Percentiles rank a stretch among this genome's conserved stretches.
Evolutionary conservation across 2,113 vertebrate genomes (phyloP).

Genomic region (Corythoichthys intestinalis): DNA sequence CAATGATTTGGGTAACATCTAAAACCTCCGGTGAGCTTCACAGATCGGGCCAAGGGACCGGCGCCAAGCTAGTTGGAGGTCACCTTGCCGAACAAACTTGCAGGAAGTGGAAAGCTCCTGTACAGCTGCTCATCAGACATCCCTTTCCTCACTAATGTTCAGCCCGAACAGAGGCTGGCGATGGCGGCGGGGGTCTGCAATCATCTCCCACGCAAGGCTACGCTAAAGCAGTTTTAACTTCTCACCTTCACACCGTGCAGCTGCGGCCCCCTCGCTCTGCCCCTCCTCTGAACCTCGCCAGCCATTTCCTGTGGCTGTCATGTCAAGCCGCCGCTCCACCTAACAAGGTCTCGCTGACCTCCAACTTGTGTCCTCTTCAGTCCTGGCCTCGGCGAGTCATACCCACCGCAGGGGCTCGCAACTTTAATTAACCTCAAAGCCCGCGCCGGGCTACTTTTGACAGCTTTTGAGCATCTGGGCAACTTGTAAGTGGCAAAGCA

Average conservation of each 20-base stretch:
- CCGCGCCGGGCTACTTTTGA: slow-evolving; percentile 43
- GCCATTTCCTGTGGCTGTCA: slow-evolving; percentile 53
- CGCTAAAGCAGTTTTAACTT: slow-evolving; percentile 40
- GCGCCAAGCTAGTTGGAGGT: slow-evolving; percentile 66
- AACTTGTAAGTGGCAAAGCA: slow-evolving; percentile 14
- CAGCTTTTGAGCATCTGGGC: slow-evolving; percentile 58
- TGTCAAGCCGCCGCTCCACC: slow-evolving; percentile 56
- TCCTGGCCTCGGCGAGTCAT: slow-evolving; percentile 45
- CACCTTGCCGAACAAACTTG: slow-evolving; percentile 69
- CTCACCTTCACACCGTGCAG: slow-evolving; percentile 48
- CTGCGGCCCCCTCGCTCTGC: slow-evolving; percentile 43
- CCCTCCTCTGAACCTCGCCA: slow-evolving; percentile 52
- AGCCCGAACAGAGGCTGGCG: slow-evolving; percentile 4
- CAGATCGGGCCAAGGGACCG: slow-evolving; percentile 63
- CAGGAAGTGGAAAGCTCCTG: slow-evolving; percentile 52
- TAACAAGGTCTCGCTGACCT: slow-evolving; percentile 68
- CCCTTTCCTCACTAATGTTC: slow-evolving; percentile 41
- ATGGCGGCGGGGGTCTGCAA: slow-evolving; percentile 6
- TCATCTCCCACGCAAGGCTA: slow-evolving; percentile 32
- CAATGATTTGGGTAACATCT: slow-evolving; percentile 56
- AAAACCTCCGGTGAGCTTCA: slow-evolving; percentile 62
- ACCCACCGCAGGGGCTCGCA: slow-evolving; percentile 48
- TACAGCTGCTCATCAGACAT: slow-evolving; percentile 60
- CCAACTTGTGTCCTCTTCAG: slow-evolving; percentile 49
- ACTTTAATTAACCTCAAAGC: slow-evolving; percentile 71